A percentile compares a stretch with the other conserved stretches of the same genome.
Evolutionary conservation across 2,888 invertebrate species (phyloP).

Genomic region (Ecliptopera silaceata): DNA sequence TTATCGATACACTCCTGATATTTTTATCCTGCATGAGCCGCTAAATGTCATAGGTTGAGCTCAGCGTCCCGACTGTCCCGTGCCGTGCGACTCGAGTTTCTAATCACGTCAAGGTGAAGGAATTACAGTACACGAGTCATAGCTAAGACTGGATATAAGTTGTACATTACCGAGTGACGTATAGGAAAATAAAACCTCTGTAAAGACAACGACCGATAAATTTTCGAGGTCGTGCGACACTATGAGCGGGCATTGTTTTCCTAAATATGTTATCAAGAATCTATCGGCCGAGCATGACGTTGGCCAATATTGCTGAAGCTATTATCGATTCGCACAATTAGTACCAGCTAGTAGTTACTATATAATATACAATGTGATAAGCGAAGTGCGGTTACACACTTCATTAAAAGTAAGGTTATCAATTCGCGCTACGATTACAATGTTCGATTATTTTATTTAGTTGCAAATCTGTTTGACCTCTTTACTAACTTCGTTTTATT

Average conservation of each 20-base stretch:
- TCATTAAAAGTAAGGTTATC: neutral
- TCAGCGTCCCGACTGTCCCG: neutral
- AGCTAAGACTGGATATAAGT: conserved; percentile 1
- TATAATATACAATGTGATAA: conserved; percentile 6
- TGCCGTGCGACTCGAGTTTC: neutral
- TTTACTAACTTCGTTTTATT: too few relatives aligned
- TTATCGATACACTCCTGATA: conserved; percentile 40
- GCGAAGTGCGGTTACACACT: conserved; percentile 13
- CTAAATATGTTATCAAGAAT: conserved; percentile 56
- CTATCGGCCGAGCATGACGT: conserved; percentile 51
- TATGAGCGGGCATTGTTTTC: conserved; percentile 52
- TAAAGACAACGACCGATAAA: conserved; percentile 73
- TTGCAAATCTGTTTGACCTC: too few relatives aligned
- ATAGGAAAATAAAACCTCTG: conserved; percentile 52
- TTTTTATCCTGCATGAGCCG: conserved; percentile 38
- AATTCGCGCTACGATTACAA: too few relatives aligned
- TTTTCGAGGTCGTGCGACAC: conserved; percentile 56
- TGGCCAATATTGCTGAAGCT: conserved; percentile 37
- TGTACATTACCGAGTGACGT: conserved; percentile 14
- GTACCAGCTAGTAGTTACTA: conserved; percentile 1
- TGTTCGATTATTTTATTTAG: too few relatives aligned
- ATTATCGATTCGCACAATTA: conserved; percentile 32
- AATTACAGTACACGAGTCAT: conserved; percentile 1
- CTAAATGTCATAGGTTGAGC: conserved; percentile 42
- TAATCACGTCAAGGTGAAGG: neutral